Conservation (phyloP, 2,113 vertebrate species). For the Cettia cetti region DNA sequence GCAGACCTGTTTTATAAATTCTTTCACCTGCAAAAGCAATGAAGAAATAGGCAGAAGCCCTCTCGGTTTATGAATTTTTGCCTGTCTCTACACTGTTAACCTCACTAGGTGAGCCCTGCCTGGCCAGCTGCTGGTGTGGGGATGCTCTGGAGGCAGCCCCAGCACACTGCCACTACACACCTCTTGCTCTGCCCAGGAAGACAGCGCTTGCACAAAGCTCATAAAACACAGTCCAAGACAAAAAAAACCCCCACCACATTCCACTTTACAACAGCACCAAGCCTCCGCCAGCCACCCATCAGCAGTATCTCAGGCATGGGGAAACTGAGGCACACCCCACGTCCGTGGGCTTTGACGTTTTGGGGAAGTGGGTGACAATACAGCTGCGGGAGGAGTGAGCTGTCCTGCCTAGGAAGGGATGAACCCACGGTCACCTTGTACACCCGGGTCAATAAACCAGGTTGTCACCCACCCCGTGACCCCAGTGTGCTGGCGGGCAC, state of each 20-base stretch:
- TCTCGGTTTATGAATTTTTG: background rate
- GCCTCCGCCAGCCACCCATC: background rate
- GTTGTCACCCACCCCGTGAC: background rate
- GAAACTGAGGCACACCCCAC: conserved; percentile 5
- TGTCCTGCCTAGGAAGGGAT: background rate
- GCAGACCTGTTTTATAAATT: background rate
- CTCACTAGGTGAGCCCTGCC: background rate
- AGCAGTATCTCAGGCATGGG: background rate
- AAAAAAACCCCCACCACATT: no score
- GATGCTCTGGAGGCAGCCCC: background rate
- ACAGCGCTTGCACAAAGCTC: background rate
- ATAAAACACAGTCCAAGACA: background rate
- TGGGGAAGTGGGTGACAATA: background rate
- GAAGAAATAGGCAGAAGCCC: background rate
- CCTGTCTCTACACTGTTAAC: no score
- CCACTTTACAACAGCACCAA: background rate
- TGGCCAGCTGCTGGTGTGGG: accelerated
- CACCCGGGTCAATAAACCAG: background rate
- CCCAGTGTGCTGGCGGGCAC: accelerated
- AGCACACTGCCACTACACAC: no score
- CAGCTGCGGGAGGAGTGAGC: accelerated
- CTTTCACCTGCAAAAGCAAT: background rate
- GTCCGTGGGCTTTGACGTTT: accelerated
- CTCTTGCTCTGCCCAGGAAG: background rate
- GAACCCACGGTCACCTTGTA: accelerated